Evolutionary conservation across 37 sponge, comb jelly and placozoan species (phyloP).

Genomic region (Oopsacas minuta): DNA sequence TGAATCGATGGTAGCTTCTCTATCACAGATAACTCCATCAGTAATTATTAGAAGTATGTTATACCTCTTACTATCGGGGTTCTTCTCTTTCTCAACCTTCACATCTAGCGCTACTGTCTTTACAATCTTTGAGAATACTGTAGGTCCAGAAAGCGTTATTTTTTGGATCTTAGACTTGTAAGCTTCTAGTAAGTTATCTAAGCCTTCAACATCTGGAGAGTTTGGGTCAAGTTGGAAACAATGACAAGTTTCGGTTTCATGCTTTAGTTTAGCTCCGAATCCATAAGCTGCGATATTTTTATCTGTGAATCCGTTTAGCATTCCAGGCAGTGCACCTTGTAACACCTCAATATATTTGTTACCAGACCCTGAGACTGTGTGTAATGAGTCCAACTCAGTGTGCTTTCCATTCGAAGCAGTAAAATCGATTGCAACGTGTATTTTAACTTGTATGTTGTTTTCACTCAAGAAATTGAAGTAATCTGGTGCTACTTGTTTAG

Average conservation of each 20-base stretch:
- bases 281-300: constrained; percentile 24
- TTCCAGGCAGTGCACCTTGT: background rate
- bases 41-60: background rate
- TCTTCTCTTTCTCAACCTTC: background rate
- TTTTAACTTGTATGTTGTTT: background rate
- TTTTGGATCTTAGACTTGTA: background rate
- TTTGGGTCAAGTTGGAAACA: constrained; percentile 33
- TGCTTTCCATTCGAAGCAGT: background rate
- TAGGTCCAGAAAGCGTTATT: background rate
- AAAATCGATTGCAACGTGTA: constrained; percentile 9
- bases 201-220: constrained; percentile 29
- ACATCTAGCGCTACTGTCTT: background rate
- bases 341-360: background rate
- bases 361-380: background rate
- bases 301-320: constrained; percentile 17
- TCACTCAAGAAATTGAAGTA: background rate
- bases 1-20: constrained; percentile 51
- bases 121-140: background rate
- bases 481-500: background rate
- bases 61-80: background rate
- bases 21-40: constrained; percentile 81
- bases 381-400: background rate
- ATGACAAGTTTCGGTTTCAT: constrained; percentile 15
- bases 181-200: background rate
- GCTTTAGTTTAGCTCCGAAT: constrained; percentile 33